Evolutionary conservation across 2,888 invertebrate genomes (phyloP).

Genomic region (Poecilobothrus nobilitatus): DNA sequence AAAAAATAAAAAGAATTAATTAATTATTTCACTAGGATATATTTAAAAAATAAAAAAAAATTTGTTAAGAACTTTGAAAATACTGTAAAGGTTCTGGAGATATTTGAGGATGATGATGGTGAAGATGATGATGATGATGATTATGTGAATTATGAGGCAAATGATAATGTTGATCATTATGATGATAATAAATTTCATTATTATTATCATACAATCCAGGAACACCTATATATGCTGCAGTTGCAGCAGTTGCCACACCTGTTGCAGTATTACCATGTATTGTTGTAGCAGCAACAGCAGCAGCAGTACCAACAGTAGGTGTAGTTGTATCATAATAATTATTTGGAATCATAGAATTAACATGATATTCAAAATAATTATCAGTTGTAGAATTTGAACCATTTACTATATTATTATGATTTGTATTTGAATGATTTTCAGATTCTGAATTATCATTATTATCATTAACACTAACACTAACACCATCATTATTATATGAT

Average conservation of each 20-base stretch:
- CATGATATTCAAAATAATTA: constrained; percentile 1
- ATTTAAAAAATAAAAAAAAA: neutral
- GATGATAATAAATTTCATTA: neutral
- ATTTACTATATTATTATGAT: neutral
- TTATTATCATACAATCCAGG: neutral
- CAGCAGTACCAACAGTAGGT: no score
- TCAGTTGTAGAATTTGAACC: neutral
- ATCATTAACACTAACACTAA: neutral
- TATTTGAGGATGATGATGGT: neutral
- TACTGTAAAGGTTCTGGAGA: neutral
- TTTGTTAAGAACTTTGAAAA: constrained; percentile 6
- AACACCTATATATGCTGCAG: neutral
- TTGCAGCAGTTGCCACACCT: neutral
- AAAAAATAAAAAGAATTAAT: no score
- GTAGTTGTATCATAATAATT: neutral
- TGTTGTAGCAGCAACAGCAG: neutral
- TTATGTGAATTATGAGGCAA: neutral
- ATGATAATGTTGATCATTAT: neutral
- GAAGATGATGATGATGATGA: neutral
- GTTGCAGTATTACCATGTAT: neutral
- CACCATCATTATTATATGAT: neutral
- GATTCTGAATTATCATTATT: neutral
- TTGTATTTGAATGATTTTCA: neutral
- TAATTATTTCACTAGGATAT: neutral
- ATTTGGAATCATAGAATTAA: neutral